Conservation (phyloP, 1,140 invertebrate species). For the Steinernema khuongi region DNA sequence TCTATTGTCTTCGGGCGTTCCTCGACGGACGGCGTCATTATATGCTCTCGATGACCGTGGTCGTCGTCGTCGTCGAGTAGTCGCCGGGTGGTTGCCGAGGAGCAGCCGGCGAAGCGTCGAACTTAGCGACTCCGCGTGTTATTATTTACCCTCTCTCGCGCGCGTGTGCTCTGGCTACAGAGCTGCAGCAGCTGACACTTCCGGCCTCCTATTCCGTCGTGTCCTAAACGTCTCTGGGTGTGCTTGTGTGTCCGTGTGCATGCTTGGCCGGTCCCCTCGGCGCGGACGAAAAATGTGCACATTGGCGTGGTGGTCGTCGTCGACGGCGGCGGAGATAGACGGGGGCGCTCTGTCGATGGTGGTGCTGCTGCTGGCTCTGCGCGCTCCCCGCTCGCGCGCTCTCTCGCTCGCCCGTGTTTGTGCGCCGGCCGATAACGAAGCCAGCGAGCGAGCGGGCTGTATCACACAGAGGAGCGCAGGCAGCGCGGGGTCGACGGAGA, state of each 20-base stretch:
- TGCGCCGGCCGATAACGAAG: neutral
- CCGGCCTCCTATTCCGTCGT: no score
- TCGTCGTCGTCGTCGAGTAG: neutral
- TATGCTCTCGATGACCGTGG: slow-evolving; percentile 9
- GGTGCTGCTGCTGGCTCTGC: neutral
- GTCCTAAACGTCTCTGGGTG: neutral
- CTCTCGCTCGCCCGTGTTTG: neutral
- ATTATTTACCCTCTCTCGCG: no score
- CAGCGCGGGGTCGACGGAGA: neutral
- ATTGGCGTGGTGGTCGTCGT: neutral
- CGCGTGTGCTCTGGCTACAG: no score
- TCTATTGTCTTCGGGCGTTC: slow-evolving; percentile 12
- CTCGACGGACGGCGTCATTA: slow-evolving; percentile 2
- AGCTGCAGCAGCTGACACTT: no score
- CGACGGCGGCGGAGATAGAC: neutral
- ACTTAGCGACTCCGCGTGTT: no score
- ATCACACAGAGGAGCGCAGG: neutral
- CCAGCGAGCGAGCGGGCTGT: neutral
- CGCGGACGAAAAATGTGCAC: neutral
- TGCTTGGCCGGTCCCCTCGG: slow-evolving; percentile 14
- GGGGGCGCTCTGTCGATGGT: neutral
- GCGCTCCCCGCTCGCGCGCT: neutral
- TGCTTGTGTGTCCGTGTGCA: neutral
- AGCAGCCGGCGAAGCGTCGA: no score
- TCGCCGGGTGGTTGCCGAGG: no score